These are phyloP conservation scores for Branchinecta lynchi DNA, from an alignment of 1,140 invertebrate species.

Conservation along the genomic window DNA sequence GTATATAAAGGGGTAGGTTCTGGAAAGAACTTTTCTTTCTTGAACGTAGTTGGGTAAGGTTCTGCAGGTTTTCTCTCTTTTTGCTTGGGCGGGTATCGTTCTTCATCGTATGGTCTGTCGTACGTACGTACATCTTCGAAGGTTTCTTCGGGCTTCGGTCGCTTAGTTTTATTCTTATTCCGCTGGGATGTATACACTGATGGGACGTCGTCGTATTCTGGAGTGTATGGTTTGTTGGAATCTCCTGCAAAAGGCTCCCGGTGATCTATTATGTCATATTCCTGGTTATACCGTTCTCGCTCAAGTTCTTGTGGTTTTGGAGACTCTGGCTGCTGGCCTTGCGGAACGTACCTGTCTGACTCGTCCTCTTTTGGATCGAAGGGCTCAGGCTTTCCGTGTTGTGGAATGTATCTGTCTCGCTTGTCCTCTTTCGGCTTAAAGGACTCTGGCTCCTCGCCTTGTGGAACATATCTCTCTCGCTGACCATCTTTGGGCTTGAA, in stretches of 20 bases:
- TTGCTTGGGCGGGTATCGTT: not conserved
- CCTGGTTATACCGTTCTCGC: not conserved
- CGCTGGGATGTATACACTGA: not conserved
- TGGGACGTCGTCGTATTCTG: too few relatives aligned
- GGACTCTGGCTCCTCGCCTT: conserved; percentile 8
- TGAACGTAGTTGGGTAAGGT: not conserved
- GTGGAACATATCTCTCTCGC: not conserved
- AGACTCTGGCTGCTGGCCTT: not conserved
- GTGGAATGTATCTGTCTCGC: not conserved
- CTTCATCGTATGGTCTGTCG: not conserved
- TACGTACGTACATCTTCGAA: not conserved
- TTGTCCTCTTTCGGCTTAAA: not conserved
- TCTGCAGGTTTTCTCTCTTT: not conserved
- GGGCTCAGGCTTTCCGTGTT: not conserved
- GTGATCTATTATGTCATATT: not conserved
- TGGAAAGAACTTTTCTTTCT: not conserved
- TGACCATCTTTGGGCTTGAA: not conserved
- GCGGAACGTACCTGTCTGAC: not conserved
- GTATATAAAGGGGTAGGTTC: not conserved
- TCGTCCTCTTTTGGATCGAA: not conserved
- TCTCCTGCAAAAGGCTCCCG: not conserved
- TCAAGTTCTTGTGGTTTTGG: not conserved
- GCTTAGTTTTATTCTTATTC: not conserved
- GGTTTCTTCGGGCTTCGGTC: not conserved
- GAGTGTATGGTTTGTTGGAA: too few relatives aligned